These are phyloP conservation scores for Drosophila chauvacae DNA, from an alignment of 1,140 invertebrate species.

Conservation along the genomic window DNA sequence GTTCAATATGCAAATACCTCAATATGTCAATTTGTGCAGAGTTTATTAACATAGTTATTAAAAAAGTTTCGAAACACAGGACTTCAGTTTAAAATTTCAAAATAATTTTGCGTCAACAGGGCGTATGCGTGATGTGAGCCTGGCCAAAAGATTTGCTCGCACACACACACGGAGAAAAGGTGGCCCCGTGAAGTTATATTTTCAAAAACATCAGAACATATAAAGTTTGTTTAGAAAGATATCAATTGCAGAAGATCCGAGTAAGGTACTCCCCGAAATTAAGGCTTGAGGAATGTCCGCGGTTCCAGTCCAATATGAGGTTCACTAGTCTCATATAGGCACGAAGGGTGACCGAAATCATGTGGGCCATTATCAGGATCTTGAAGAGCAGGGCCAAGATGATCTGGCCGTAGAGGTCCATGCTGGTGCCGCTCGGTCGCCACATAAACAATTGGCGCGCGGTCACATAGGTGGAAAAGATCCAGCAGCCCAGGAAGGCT, in stretches of 20 bases:
- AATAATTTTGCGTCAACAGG: constrained; percentile 14
- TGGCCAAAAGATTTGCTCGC: constrained; percentile 9
- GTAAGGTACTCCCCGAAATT: constrained; percentile 44
- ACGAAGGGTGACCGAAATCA: not conserved
- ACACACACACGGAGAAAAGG: not conserved
- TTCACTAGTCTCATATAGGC: not conserved
- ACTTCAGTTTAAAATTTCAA: constrained; percentile 16
- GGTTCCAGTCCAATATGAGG: not conserved
- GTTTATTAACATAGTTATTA: too few species aligned
- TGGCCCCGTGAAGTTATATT: constrained; percentile 4
- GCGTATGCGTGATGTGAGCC: constrained; percentile 21
- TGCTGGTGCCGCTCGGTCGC: not conserved
- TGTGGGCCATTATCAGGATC: constrained; percentile 21
- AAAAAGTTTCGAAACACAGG: too few species aligned
- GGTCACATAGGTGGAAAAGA: not conserved
- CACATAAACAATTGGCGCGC: fast-evolving
- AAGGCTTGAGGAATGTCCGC: fast-evolving
- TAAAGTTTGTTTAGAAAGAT: not conserved
- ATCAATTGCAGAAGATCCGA: constrained; percentile 22
- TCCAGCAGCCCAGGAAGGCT: not conserved
- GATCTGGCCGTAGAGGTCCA: not conserved
- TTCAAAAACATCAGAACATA: not conserved
- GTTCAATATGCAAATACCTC: too few species aligned
- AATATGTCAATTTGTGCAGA: too few species aligned
- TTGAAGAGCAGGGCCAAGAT: constrained; percentile 22